These are phyloP conservation scores for Nudaria mundana DNA, from an alignment of 2,888 invertebrate genomes.

Conservation along the genomic window DNA sequence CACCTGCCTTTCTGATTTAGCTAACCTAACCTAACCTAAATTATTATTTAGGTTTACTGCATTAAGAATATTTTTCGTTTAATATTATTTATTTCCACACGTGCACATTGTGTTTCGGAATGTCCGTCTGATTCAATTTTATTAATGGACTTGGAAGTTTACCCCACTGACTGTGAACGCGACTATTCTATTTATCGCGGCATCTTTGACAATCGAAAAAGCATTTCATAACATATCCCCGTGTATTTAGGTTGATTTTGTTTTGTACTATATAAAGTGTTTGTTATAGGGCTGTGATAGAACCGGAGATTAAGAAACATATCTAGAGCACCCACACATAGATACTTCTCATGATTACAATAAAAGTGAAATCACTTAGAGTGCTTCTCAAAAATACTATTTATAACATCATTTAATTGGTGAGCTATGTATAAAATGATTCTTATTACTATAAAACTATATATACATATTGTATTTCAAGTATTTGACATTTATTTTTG, in stretches of 20 bases:
- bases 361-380: slow-evolving; percentile 7
- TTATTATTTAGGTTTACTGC: slow-evolving; percentile 24
- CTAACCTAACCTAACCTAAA: no score
- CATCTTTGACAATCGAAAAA: slow-evolving; percentile 42
- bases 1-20: no score
- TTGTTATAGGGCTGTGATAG: slow-evolving; percentile 22
- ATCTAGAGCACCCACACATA: slow-evolving; percentile 4
- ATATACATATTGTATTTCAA: no score
- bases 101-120: slow-evolving; percentile 75
- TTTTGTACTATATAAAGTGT: slow-evolving; percentile 14
- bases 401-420: slow-evolving; percentile 1
- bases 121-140: slow-evolving; percentile 80
- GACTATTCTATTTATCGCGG: slow-evolving; percentile 66
- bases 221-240: slow-evolving; percentile 47
- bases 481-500: no score
- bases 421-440: no score
- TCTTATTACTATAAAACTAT: no score
- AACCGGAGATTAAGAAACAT: slow-evolving; percentile 13
- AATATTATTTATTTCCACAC: slow-evolving; percentile 71
- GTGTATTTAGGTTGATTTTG: slow-evolving; percentile 47
- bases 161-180: slow-evolving; percentile 76
- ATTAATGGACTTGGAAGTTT: slow-evolving; percentile 81
- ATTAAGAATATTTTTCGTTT: background rate
- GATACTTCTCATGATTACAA: slow-evolving; percentile 1
- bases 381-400: background rate